Percentiles rank a stretch among this genome's conserved stretches.
Conservation (phyloP, 2,113 vertebrate genomes). For the Leucopsar rothschildi region DNA sequence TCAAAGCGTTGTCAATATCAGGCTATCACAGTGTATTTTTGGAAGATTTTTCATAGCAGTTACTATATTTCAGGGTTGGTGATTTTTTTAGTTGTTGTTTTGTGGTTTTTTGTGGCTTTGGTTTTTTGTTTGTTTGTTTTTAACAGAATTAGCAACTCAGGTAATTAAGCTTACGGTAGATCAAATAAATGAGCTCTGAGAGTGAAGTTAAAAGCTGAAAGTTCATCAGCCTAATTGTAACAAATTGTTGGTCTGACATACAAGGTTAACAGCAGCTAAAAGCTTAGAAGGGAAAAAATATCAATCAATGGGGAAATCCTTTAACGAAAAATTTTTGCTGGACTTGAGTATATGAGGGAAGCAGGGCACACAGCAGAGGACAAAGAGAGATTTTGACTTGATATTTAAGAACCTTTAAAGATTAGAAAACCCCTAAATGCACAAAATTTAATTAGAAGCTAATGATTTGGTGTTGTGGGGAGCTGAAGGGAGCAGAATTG, state of each 20-base stretch:
- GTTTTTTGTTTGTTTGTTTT: not conserved
- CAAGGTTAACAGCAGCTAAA: constrained; percentile 19
- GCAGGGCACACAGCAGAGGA: not conserved
- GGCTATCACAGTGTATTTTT: not conserved
- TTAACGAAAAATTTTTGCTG: not conserved
- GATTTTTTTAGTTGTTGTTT: not conserved
- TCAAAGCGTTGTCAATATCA: not conserved
- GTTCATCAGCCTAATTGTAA: constrained; percentile 26
- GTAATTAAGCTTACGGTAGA: constrained; percentile 23
- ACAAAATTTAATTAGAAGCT: constrained; percentile 29
- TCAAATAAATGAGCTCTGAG: not conserved
- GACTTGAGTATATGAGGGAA: not conserved
- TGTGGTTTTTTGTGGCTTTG: not conserved
- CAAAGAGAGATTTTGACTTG: not conserved
- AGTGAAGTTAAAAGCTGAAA: constrained; percentile 15
- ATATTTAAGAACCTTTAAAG: constrained; percentile 9
- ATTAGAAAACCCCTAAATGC: constrained; percentile 3
- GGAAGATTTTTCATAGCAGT: not conserved
- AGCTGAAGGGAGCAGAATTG: not conserved
- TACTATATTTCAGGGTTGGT: not conserved
- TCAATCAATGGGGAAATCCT: not conserved
- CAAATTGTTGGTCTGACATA: constrained; percentile 1
- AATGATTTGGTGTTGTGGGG: not conserved
- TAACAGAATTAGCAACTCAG: not conserved
- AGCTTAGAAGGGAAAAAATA: not conserved